Base-by-base conservation (phyloP, 2,888 invertebrate genomes). In the Pedicia rivosa region DNA sequence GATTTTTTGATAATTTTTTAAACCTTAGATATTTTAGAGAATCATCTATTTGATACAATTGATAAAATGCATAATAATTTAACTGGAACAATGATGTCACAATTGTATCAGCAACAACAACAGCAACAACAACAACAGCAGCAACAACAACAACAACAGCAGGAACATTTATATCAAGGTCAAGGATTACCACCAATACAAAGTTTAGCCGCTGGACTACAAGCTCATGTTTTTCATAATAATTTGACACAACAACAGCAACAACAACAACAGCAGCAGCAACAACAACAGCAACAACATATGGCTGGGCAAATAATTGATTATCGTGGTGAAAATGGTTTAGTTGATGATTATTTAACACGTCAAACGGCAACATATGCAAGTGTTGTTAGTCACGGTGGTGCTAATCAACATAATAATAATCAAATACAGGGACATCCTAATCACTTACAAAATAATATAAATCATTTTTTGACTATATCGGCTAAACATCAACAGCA, bases 351-450 rank as follows among this genome's bases (percentile, higher is more conserved):
- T 26, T 45, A 52, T 9, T 44, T 52, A 19, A 49, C 50, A 36
- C 45, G 49, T 30, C 53, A 52, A 36, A 48, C 53, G 27, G 57
- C 57, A 20, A 59, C 59, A 1, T 63, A 63, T 43, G 63, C 63
- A 6, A 56, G 62, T 20, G 63, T 62, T 14, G 49, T 63, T 34
- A 62, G 62, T 40, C 59, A 62, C 41, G 62, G 59, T 28, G 26
- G 36, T n/a, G 17, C 29, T 31, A 28, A 19, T 20, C 22, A 37
- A n/a, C 38, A 46, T 39, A 26, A 41, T 28, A 19, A 15, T 2
- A 16, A 8, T 13, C 25, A 44, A 31, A 35, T 44, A 35, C 30
- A 37, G 14, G 42, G 39, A 10, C 39, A 38, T 16, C 40, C 33
- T 12, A 29, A 25, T 40, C 36, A 35, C 40, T 26, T 40, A 12